Evolutionary conservation across 2,888 invertebrate genomes (phyloP).

Genomic region (Nomada fabriciana): DNA sequence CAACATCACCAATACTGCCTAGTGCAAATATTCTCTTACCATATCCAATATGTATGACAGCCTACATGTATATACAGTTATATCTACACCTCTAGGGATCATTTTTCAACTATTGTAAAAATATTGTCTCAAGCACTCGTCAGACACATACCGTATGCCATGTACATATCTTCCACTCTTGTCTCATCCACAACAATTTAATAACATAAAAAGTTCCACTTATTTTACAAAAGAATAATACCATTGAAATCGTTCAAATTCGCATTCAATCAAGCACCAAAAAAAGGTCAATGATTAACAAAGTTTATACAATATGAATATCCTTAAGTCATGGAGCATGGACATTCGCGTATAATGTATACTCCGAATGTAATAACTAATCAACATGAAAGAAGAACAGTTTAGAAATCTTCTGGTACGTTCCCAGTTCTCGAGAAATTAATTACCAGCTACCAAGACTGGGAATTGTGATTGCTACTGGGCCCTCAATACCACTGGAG

Average conservation of each 20-base stretch:
- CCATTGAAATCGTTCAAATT: background rate
- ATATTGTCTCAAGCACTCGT: too few relatives aligned
- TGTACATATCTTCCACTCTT: too few relatives aligned
- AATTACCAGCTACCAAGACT: slow-evolving; percentile 2
- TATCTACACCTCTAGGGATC: background rate
- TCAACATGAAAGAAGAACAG: background rate
- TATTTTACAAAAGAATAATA: too few relatives aligned
- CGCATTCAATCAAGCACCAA: background rate
- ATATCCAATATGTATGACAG: background rate
- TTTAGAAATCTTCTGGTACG: background rate
- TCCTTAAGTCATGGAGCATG: slow-evolving; percentile 6
- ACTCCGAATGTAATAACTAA: background rate
- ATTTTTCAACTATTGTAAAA: too few relatives aligned
- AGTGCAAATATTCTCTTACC: background rate
- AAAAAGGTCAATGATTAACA: too few relatives aligned
- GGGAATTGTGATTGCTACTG: background rate
- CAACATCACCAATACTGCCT: too few relatives aligned
- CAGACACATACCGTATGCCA: too few relatives aligned
- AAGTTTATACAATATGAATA: too few relatives aligned
- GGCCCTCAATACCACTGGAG: slow-evolving; percentile 56
- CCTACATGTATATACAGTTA: background rate
- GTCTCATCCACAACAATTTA: too few relatives aligned
- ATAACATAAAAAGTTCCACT: too few relatives aligned
- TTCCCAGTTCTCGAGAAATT: background rate
- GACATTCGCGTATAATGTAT: background rate